Conservation (phyloP, 1,140 invertebrate species). For the Solen grandis region DNA sequence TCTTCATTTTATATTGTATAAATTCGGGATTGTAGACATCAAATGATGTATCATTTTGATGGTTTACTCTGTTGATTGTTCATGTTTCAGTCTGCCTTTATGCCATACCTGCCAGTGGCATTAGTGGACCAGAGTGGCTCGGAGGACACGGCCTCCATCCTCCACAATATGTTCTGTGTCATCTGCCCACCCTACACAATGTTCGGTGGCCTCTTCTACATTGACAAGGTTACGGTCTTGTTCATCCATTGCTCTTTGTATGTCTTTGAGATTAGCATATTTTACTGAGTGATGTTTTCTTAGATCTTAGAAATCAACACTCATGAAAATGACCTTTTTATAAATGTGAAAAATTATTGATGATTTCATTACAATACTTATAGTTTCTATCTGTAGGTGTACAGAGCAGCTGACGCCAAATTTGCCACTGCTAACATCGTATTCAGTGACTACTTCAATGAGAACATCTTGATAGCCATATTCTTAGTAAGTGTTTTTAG, state of each 20-base stretch:
- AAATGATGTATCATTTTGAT: too few species aligned
- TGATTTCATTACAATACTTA: too few species aligned
- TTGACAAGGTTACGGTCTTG: constrained; percentile 81
- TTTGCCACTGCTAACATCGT: not conserved
- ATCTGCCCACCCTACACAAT: constrained; percentile 70
- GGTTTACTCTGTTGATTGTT: too few species aligned
- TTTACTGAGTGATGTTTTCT: not conserved
- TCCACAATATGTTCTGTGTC: constrained; percentile 69
- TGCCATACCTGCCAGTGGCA: constrained; percentile 85
- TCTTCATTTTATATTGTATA: too few species aligned
- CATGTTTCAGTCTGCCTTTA: constrained; percentile 84
- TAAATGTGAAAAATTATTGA: not conserved
- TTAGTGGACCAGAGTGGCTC: constrained; percentile 82
- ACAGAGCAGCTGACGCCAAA: constrained; percentile 27
- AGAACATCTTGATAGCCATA: constrained; percentile 13
- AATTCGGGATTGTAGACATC: too few species aligned
- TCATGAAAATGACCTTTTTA: not conserved
- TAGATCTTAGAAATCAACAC: not conserved
- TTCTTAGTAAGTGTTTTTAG: constrained; percentile 34
- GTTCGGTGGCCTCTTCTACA: constrained; percentile 85
- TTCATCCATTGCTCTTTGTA: too few species aligned
- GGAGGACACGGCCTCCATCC: constrained; percentile 47
- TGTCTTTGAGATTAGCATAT: too few species aligned
- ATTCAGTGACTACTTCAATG: constrained; percentile 25
- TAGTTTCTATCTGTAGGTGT: constrained; percentile 17